Percentiles rank a stretch among this genome's conserved stretches.
These are phyloP conservation scores for Pheosia gnoma DNA, from an alignment of 2,888 invertebrate species.

Conservation along the genomic window DNA sequence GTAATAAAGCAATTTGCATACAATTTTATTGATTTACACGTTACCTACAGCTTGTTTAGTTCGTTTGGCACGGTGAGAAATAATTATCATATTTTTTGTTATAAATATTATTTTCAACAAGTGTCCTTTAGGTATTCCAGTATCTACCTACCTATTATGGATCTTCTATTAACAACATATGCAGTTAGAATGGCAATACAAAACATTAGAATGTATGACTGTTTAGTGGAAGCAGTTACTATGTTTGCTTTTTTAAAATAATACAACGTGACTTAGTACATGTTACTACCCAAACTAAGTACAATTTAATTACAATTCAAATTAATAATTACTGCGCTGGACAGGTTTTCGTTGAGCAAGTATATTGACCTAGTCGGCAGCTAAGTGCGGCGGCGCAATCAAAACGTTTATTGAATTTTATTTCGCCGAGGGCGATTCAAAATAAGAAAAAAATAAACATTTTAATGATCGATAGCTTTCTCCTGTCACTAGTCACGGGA, in stretches of 20 bases:
- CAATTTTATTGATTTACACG: neutral
- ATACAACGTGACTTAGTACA: slow-evolving; percentile 7
- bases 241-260: slow-evolving; percentile 7
- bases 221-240: neutral
- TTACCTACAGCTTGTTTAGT: neutral
- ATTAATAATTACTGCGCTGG: slow-evolving; percentile 16
- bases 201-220: neutral
- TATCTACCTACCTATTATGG: neutral
- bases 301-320: slow-evolving; percentile 21
- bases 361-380: slow-evolving; percentile 10
- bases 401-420: slow-evolving; percentile 20
- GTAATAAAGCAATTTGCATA: slow-evolving; percentile 1
- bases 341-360: slow-evolving; percentile 25
- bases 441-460: slow-evolving; percentile 8
- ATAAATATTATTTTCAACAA: neutral
- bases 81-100: neutral
- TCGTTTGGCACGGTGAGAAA: neutral
- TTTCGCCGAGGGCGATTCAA: slow-evolving; percentile 26
- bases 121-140: neutral
- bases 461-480: slow-evolving; percentile 57
- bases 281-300: slow-evolving; percentile 17
- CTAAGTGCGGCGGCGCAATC: slow-evolving; percentile 15
- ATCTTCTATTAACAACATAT: no score
- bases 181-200: no score
- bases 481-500: slow-evolving; percentile 61